Conservation (phyloP, 2,797 vertebrate species). For the Helarctos malayanus region DNA sequence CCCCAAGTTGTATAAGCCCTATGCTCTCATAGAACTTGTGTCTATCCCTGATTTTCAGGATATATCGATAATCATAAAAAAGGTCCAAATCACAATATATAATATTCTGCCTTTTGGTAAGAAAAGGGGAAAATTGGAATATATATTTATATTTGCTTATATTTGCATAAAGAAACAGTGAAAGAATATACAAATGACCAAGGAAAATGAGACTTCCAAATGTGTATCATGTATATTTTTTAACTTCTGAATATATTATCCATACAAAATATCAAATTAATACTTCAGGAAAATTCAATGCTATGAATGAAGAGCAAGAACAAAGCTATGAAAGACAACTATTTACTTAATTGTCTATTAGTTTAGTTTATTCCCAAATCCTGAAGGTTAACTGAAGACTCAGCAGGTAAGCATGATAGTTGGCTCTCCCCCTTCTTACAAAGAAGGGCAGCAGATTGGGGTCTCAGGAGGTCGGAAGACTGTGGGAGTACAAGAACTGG, state of each 20-base stretch:
- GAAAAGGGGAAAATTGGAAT: neutral
- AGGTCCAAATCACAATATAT: neutral
- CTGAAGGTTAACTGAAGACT: neutral
- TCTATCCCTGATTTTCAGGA: neutral
- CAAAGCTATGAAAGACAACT: neutral
- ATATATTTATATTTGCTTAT: neutral
- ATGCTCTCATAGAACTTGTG: neutral
- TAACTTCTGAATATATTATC: constrained; percentile 38
- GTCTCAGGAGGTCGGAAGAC: neutral
- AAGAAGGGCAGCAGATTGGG: neutral
- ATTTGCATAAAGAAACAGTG: neutral
- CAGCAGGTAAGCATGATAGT: neutral
- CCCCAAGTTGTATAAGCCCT: neutral
- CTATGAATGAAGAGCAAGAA: neutral
- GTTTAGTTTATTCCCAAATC: neutral
- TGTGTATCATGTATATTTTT: neutral
- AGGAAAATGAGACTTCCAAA: constrained; percentile 11
- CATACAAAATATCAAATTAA: constrained; percentile 16
- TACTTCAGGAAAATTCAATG: constrained; percentile 23
- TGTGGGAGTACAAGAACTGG: neutral
- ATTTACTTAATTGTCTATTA: neutral
- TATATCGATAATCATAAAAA: neutral
- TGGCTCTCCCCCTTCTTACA: neutral
- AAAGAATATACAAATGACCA: neutral
- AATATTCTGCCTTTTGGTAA: constrained; percentile 8